A percentile compares a stretch with the other conserved stretches of the same genome.
phyloP scores from a whole-genome alignment of 2,888 invertebrate species.

The Adelphocoris suturalis region DNA sequence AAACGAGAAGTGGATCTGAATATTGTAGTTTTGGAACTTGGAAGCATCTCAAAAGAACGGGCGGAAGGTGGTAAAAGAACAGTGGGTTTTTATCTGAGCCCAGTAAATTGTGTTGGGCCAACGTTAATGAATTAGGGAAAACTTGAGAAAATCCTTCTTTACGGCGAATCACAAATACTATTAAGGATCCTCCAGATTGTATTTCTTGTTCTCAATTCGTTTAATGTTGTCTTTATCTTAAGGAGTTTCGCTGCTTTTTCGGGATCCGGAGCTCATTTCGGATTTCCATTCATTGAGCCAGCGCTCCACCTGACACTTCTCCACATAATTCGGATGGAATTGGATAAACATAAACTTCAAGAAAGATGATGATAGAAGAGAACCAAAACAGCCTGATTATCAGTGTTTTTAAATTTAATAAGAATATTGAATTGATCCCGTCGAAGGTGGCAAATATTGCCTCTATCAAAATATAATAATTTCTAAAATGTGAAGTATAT shows the following conservation, averaged over 20 bases:
- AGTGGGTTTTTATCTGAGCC: conserved; percentile 8
- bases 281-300: conserved; percentile 33
- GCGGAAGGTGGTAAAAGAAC: conserved; percentile 28
- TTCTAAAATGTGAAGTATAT: too few relatives aligned
- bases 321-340: not conserved
- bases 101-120: conserved; percentile 37
- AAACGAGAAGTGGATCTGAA: too few relatives aligned
- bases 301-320: not conserved
- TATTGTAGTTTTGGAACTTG: too few relatives aligned
- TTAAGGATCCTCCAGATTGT: conserved; percentile 13
- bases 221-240: conserved; percentile 41
- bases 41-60: too few relatives aligned
- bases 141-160: conserved; percentile 34
- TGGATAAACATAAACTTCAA: not conserved
- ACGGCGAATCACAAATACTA: conserved; percentile 39
- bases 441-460: too few relatives aligned
- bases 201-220: conserved; percentile 41
- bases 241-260: not conserved
- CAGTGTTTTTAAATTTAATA: too few relatives aligned
- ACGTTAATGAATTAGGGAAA: conserved; percentile 47
- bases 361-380: not conserved
- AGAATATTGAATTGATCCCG: too few relatives aligned
- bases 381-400: not conserved
- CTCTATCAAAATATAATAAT: too few relatives aligned
- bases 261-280: not conserved